A percentile compares a stretch with the other conserved stretches of the same genome.
These are phyloP conservation scores for Drosophila bifasciata DNA, from an alignment of 1,140 invertebrate species.

Conservation along the genomic window DNA sequence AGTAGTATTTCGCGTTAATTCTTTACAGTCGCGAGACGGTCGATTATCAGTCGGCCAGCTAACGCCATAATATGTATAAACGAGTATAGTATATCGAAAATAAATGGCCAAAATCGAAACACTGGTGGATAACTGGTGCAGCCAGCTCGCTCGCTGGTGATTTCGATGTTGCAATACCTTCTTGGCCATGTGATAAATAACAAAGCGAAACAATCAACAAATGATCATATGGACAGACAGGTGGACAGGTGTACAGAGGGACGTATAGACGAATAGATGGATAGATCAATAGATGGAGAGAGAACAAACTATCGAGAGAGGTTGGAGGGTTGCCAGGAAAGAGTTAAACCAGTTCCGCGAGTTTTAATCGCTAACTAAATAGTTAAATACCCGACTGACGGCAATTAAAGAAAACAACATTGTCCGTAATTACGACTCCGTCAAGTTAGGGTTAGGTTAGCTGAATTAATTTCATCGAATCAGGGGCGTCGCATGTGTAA, in stretches of 20 bases:
- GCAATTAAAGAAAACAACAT: slow-evolving; percentile 59
- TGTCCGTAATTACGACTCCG: slow-evolving; percentile 38
- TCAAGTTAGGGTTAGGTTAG: slow-evolving; percentile 36
- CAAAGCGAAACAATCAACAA: slow-evolving; percentile 45
- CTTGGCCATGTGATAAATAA: slow-evolving; percentile 43
- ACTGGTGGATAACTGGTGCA: slow-evolving; percentile 47
- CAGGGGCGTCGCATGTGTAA: slow-evolving; percentile 21
- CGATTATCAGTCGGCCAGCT: slow-evolving; percentile 22
- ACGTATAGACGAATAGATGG: slow-evolving; percentile 10
- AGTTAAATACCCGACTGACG: slow-evolving; percentile 33
- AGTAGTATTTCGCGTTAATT: slow-evolving; percentile 42
- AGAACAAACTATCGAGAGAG: no score
- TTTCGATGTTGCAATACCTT: slow-evolving; percentile 41
- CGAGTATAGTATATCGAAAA: slow-evolving; percentile 9
- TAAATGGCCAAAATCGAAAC: slow-evolving; percentile 13
- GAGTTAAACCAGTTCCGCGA: slow-evolving; percentile 66
- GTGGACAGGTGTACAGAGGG: no score
- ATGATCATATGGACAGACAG: slow-evolving; percentile 6
- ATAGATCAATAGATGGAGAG: slow-evolving; percentile 7
- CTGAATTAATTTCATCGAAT: slow-evolving; percentile 40
- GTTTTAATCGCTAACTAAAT: slow-evolving; percentile 58
- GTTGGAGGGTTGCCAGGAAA: slow-evolving; percentile 36
- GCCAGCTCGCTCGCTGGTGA: slow-evolving; percentile 22
- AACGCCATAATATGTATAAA: slow-evolving; percentile 22
- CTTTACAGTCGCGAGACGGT: slow-evolving; percentile 26